Base-by-base conservation (phyloP, 1,140 invertebrate genomes). In the Mesaphorura yosii region DNA sequence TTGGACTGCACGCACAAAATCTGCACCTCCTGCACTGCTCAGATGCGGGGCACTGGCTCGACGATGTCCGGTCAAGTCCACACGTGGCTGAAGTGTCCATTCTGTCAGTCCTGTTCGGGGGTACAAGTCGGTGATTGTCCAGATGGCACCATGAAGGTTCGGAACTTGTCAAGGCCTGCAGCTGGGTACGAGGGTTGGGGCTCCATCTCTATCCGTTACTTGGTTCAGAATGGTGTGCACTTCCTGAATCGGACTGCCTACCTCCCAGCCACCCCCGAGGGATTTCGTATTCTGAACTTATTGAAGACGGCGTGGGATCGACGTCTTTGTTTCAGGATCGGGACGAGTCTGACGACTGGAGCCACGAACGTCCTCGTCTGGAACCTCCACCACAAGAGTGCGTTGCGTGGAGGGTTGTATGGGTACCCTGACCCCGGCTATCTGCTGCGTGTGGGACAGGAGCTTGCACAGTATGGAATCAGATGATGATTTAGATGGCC, bases 381-480 rank as follows among this genome's bases (percentile, higher is more conserved):
- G 47, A 49, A 49, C 20, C 20, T 49, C 38, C 47, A 49, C 20
- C 47, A 49, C 34, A 49, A 49, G 34, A 49, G 28, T 7, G 22
- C 7, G 14, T 6, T 27, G 7, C 10, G 20, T 7, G 45, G 45
- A 7, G 45, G 45, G 19, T 12, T 47, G 6, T 27, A 47, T 28
- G 45, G 45, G 12, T 47, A 47, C 27, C 45, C 45, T 6, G 45
- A 47, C 19, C 45, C 45, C 7, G 14, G 7, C 23, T 49, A 49
- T 23, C 10, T 49, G 34, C n/a, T 7, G 7, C 27, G 47, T 14
- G 28, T 49, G 7, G 12, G 22, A 34, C 10, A 12, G 4, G 47
- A 49, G 19, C 22, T 49, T 14, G 14, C 12, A 10, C 28, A 31
- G 14, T 49, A 49, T 27, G 26, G 47, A 38, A 12, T 49, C 14